phyloP scores from a whole-genome alignment of 2,888 invertebrate genomes.

The Physocephala rufipes region DNA sequence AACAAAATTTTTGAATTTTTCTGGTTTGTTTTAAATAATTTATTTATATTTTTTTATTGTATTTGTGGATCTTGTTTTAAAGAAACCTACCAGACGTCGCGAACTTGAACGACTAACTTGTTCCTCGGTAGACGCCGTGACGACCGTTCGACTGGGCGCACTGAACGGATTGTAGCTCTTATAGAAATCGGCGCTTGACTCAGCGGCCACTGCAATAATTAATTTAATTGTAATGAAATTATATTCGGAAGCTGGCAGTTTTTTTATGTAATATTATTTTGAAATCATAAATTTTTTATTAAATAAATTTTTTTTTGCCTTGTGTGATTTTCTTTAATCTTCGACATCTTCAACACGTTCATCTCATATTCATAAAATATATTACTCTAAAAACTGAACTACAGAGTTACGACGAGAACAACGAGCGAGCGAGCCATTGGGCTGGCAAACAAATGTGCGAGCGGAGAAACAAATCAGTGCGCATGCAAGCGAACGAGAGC shows the following conservation, averaged over 20 bases:
- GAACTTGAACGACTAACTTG: constrained; percentile 64
- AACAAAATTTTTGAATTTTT: constrained; percentile 60
- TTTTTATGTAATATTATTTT: constrained; percentile 1
- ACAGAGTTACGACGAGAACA: constrained; percentile 32
- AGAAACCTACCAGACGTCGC: constrained; percentile 75
- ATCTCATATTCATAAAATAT: constrained; percentile 31
- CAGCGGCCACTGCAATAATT: constrained; percentile 81
- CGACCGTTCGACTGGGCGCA: constrained; percentile 69
- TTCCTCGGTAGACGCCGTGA: constrained; percentile 65
- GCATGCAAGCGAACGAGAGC: too few species aligned
- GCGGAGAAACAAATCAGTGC: too few species aligned
- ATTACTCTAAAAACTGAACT: too few species aligned
- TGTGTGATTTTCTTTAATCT: constrained; percentile 23
- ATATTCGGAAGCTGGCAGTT: too few species aligned
- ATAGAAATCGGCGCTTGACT: constrained; percentile 85
- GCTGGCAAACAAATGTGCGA: neutral
- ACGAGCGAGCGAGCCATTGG: constrained; percentile 9
- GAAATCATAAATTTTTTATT: neutral
- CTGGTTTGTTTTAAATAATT: constrained; percentile 16
- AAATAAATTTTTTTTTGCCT: constrained; percentile 1
- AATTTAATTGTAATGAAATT: constrained; percentile 54
- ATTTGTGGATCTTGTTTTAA: neutral
- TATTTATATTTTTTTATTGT: constrained; percentile 26
- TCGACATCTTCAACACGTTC: neutral
- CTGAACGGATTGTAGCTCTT: constrained; percentile 82